These are phyloP conservation scores for Chrysolina americana DNA, from an alignment of 2,888 invertebrate species.

Conservation along the genomic window DNA sequence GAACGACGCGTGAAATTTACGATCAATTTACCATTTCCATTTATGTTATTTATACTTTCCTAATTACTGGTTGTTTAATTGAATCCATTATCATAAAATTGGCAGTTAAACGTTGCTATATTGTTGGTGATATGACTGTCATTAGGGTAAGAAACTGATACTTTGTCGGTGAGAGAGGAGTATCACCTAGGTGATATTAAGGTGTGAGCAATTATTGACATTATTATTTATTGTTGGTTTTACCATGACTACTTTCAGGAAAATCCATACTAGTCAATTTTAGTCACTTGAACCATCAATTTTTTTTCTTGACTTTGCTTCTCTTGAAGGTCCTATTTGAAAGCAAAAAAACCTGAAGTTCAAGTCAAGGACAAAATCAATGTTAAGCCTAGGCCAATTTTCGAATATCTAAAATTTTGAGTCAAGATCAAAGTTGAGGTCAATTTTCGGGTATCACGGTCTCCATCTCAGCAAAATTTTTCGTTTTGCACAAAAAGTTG, in stretches of 20 bases:
- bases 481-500: too few species aligned
- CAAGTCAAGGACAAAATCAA: too few species aligned
- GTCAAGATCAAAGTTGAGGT: too few species aligned
- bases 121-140: neutral
- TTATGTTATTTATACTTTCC: neutral
- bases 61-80: conserved; percentile 1
- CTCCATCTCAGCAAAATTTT: too few species aligned
- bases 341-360: too few species aligned
- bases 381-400: too few species aligned
- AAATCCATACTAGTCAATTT: neutral
- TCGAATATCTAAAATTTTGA: too few species aligned
- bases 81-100: neutral
- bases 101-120: neutral
- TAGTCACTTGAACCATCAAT: too few species aligned
- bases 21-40: neutral
- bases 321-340: too few species aligned
- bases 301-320: too few species aligned
- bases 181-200: neutral
- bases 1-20: neutral
- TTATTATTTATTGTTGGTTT: neutral
- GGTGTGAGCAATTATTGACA: neutral
- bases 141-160: neutral
- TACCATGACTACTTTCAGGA: neutral
- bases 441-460: too few species aligned
- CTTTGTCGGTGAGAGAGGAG: neutral